Evolutionary conservation across 2,113 vertebrate species (phyloP).

Genomic region (Gnathonemus longibarbis): DNA sequence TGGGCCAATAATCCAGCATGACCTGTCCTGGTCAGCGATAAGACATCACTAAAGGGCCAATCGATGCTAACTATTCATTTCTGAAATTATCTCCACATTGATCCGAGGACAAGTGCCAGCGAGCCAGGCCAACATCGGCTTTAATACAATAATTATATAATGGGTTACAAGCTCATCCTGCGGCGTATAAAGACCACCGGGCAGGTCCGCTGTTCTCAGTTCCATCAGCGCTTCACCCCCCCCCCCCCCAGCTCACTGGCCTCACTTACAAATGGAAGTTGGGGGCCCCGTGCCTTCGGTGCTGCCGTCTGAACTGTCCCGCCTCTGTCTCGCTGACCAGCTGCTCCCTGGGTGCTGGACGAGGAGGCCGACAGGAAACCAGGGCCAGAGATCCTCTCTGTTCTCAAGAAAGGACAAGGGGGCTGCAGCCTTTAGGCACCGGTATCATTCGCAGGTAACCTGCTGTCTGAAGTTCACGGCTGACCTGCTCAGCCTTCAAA

Average conservation of each 20-base stretch:
- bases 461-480: neutral
- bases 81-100: slow-evolving; percentile 99
- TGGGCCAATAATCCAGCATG: slow-evolving; percentile 86
- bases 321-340: neutral
- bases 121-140: slow-evolving; percentile 75
- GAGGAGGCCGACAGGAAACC: neutral
- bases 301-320: neutral
- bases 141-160: slow-evolving; percentile 99
- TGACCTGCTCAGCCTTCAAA: neutral
- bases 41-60: slow-evolving; percentile 77
- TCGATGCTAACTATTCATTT: slow-evolving; percentile 99
- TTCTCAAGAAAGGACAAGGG: neutral
- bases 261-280: slow-evolving; percentile 66
- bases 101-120: slow-evolving; percentile 86
- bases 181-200: slow-evolving; percentile 95
- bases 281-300: slow-evolving; percentile 41
- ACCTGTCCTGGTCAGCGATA: slow-evolving; percentile 81
- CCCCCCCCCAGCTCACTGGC: slow-evolving; percentile 70
- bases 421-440: neutral
- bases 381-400: neutral
- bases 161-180: slow-evolving; percentile 97
- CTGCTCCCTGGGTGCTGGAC: neutral
- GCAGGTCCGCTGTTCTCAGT: slow-evolving; percentile 77
- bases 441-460: neutral
- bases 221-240: slow-evolving; percentile 96